Evolutionary conservation across 2,888 invertebrate species (phyloP).

Genomic region (Agrotis exclamationis): DNA sequence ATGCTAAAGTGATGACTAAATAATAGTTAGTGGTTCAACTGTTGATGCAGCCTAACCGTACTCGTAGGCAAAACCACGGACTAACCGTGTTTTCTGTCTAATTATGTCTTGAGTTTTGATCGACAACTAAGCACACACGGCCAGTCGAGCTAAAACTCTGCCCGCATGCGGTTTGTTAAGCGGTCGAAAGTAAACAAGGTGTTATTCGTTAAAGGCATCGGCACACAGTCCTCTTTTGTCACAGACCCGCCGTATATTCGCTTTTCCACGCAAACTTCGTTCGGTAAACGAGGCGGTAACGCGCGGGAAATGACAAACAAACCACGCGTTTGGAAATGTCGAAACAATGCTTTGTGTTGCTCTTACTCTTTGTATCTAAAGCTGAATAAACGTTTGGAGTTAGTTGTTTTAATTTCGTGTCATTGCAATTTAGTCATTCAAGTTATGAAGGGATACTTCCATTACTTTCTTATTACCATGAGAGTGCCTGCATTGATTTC

Average conservation of each 20-base stretch:
- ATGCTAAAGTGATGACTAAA: not conserved
- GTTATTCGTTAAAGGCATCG: slow-evolving; percentile 28
- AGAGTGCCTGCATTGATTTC: not conserved
- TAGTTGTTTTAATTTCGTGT: slow-evolving; percentile 4
- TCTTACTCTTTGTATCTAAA: slow-evolving; percentile 5
- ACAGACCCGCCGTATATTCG: slow-evolving; percentile 6
- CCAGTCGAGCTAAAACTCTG: not conserved
- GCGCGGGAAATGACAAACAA: slow-evolving; percentile 45
- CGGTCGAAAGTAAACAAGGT: slow-evolving; percentile 30
- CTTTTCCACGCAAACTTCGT: slow-evolving; percentile 26
- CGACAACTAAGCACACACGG: not conserved
- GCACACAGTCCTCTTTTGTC: slow-evolving; percentile 22
- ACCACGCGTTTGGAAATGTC: slow-evolving; percentile 30
- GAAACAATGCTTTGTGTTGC: slow-evolving; percentile 39
- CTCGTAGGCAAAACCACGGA: no score
- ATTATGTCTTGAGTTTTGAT: not conserved
- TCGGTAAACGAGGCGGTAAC: slow-evolving; percentile 33
- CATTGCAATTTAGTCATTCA: not conserved
- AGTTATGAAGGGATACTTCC: not conserved
- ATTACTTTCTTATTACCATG: not conserved
- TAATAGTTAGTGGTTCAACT: no score
- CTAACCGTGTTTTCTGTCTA: not conserved
- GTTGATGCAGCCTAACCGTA: no score
- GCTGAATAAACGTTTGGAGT: slow-evolving; percentile 10
- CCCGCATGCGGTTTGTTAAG: slow-evolving; percentile 39